phyloP scores from a whole-genome alignment of 1,140 invertebrate genomes.

The Tetraneura akinire region DNA sequence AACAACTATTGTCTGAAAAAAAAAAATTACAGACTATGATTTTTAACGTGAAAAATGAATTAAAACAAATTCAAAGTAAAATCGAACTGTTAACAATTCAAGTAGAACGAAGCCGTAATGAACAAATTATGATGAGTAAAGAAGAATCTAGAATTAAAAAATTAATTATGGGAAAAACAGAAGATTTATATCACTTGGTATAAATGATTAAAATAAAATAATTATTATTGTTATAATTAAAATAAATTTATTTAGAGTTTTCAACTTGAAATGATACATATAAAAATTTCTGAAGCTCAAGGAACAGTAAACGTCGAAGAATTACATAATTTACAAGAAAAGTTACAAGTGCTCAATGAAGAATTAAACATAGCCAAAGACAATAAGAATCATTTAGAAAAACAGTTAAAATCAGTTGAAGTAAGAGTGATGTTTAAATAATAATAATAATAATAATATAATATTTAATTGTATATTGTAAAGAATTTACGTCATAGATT shows the following conservation, averaged over 20 bases:
- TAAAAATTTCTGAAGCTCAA: background rate
- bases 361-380: background rate
- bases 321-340: conserved; percentile 17
- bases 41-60: background rate
- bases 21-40: background rate
- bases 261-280: conserved; percentile 24
- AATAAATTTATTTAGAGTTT: conserved; percentile 19
- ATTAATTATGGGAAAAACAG: conserved; percentile 28
- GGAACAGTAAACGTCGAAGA: background rate
- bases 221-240: background rate
- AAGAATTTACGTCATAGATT: too few relatives aligned
- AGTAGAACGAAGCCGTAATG: background rate
- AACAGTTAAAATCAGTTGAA: conserved; percentile 26
- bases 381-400: background rate
- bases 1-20: background rate
- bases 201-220: background rate
- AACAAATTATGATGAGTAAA: background rate
- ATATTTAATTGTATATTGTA: too few relatives aligned
- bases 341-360: background rate
- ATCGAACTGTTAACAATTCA: conserved; percentile 10
- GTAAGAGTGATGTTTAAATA: background rate
- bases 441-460: background rate
- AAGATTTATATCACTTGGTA: conserved; percentile 33
- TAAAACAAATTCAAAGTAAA: conserved; percentile 30
- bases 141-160: conserved; percentile 21